A percentile compares a stretch with the other conserved stretches of the same genome.
phyloP scores from a whole-genome alignment of 2,888 invertebrate species.

The Xanthia togata region DNA sequence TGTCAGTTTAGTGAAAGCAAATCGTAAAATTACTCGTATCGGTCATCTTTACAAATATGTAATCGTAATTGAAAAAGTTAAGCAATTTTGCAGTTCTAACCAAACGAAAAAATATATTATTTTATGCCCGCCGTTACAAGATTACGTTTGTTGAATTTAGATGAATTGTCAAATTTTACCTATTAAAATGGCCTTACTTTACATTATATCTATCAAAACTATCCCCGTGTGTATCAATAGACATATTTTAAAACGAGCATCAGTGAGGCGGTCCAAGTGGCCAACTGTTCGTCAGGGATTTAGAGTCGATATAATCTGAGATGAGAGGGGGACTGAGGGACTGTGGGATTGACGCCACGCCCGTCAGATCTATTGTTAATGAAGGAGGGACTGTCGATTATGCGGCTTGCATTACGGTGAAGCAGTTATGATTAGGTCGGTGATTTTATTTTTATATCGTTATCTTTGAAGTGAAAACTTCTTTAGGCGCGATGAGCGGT shows the following conservation, averaged over 20 bases:
- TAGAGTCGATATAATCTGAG: slow-evolving; percentile 84
- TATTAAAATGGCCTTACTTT: no score
- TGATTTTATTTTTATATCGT: background rate
- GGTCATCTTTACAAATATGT: no score
- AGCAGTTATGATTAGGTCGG: slow-evolving; percentile 17
- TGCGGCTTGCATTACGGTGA: slow-evolving; percentile 12
- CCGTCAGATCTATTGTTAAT: slow-evolving; percentile 83
- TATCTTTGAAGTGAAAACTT: no score
- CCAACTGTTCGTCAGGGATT: slow-evolving; percentile 82
- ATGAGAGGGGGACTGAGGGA: slow-evolving; percentile 78
- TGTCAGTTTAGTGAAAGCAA: no score
- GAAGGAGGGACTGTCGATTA: slow-evolving; percentile 74
- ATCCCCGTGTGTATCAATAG: slow-evolving; percentile 60
- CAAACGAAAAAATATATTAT: no score
- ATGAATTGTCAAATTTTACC: no score
- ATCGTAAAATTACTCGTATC: no score
- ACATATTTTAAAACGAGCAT: slow-evolving; percentile 80
- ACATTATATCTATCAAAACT: background rate
- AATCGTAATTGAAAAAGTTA: no score
- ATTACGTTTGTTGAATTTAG: no score
- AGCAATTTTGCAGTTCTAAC: no score
- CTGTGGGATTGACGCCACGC: slow-evolving; percentile 74
- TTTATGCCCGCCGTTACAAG: no score
- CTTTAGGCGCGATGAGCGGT: no score
- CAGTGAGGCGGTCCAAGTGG: slow-evolving; percentile 78